phyloP scores from a whole-genome alignment of 2,888 invertebrate genomes.

The Eupithecia abbreviata region DNA sequence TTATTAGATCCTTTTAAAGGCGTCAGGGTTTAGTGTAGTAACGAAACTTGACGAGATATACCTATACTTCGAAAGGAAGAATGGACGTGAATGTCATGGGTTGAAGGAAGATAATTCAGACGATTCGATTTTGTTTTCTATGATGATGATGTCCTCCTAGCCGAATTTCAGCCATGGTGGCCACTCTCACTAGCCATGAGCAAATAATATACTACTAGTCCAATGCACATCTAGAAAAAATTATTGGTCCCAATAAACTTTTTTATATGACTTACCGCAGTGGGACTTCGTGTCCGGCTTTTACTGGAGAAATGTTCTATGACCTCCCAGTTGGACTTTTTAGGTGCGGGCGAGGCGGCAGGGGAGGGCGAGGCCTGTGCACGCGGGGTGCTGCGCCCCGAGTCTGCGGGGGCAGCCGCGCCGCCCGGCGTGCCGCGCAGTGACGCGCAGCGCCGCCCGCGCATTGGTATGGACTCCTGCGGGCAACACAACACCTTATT shows the following conservation, averaged over 20 bases:
- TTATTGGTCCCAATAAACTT: neutral
- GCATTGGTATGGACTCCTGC: constrained; percentile 82
- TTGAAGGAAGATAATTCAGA: neutral
- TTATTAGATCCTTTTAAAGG: neutral
- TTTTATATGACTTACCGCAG: constrained; percentile 63
- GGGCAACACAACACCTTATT: constrained; percentile 49
- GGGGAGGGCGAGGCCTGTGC: constrained; percentile 80
- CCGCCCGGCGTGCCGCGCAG: constrained; percentile 80
- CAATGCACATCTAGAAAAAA: neutral
- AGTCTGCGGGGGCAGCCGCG: constrained; percentile 69
- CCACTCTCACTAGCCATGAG: neutral
- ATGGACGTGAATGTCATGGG: neutral
- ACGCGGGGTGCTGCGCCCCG: constrained; percentile 76
- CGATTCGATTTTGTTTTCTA: neutral
- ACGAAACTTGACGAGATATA: neutral
- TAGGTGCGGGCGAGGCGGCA: constrained; percentile 82
- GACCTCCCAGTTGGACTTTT: constrained; percentile 95
- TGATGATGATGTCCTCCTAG: neutral
- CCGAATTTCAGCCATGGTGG: neutral
- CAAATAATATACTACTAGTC: neutral
- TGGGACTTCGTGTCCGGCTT: constrained; percentile 79
- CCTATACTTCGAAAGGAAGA: neutral
- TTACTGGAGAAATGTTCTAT: constrained; percentile 92
- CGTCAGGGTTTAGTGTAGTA: neutral
- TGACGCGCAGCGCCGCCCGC: constrained; percentile 85